Evolutionary conservation across 2,113 vertebrate species (phyloP), one percentile per base, ranked within the genome.

Genomic region (Callipepla californica): DNA sequence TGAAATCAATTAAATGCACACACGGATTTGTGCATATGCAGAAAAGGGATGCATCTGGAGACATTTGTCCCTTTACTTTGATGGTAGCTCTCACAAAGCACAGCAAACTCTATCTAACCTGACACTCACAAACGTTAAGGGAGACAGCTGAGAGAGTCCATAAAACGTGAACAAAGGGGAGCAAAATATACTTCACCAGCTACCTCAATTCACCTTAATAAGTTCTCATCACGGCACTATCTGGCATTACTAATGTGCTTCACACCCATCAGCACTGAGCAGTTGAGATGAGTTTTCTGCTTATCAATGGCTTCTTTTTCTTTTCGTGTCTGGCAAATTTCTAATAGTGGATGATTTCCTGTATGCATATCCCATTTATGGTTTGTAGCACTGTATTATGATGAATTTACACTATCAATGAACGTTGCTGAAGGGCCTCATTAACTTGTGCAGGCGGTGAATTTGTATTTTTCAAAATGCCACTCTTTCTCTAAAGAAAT

Each of bases 341-440:
- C 95, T 96, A 94, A 94, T 94, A 91, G 95, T 72, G 85, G 87
- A 50, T 96, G 96, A 96, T 96, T 96, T 96, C 93, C 96, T 93
- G 91, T 72, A 30, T 91, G 94, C 91, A 74, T 59, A 85, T 88
- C 96, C 95, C 93, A 95, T 96, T 95, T 96, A 91, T 86, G 90
- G 96, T 91, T 83, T 94, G 95, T 65, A 94, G 94, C 82, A 86
- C 80, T 68, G 94, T 91, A 80, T 94, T 78, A 94, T 95, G 94
- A 96, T 94, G 96, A 95, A 94, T 96, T 96, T 96, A 95, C 91
- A 78, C 96, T 95, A 90, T 96, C 96, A 96, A 95, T 96, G 95
- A 95, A 95, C 93, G 65, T 87, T 94, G 96, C 94, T 96, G 96
- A 96, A 96, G 96, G 94, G 95, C 96, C 94, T 96, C 93, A 95